phyloP scores from a whole-genome alignment of 53 echinoderm and acorn worm genomes.

The Astropecten irregularis region DNA sequence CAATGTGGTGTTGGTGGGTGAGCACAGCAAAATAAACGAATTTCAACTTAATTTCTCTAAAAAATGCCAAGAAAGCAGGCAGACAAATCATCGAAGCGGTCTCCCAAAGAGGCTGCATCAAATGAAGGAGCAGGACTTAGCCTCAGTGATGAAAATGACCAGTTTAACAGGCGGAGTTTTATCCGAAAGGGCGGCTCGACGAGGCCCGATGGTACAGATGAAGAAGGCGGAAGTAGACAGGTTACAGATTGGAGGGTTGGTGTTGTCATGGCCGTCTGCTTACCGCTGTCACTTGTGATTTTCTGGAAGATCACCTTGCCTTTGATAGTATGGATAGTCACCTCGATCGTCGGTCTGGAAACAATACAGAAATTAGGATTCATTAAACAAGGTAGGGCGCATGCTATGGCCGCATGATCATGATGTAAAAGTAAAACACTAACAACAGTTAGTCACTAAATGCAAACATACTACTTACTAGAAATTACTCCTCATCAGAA shows the following conservation, averaged over 20 bases:
- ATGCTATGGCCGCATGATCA: neutral
- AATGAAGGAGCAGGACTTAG: no score
- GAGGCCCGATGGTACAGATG: neutral
- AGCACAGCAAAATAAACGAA: no score
- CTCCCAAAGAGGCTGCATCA: neutral
- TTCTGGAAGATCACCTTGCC: constrained; percentile 68
- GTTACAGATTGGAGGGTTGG: constrained; percentile 22
- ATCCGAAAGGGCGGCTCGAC: constrained; percentile 19
- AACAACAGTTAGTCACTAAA: no score
- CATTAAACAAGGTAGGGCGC: constrained; percentile 52
- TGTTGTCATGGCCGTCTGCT: constrained; percentile 38
- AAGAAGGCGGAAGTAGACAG: constrained; percentile 11
- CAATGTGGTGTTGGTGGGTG: no score
- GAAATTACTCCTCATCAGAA: no score
- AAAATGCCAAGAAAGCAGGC: neutral
- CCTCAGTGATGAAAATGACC: constrained; percentile 6
- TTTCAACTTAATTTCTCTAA: no score
- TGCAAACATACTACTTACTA: no score
- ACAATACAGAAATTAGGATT: constrained; percentile 15
- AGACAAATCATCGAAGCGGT: neutral
- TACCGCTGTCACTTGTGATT: constrained; percentile 55
- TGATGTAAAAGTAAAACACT: neutral
- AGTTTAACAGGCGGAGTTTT: constrained; percentile 7
- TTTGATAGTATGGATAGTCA: constrained; percentile 10
- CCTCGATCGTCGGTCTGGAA: constrained; percentile 38